Base-by-base conservation (phyloP, 2,888 invertebrate genomes). In the Tubulanus polymorphus region DNA sequence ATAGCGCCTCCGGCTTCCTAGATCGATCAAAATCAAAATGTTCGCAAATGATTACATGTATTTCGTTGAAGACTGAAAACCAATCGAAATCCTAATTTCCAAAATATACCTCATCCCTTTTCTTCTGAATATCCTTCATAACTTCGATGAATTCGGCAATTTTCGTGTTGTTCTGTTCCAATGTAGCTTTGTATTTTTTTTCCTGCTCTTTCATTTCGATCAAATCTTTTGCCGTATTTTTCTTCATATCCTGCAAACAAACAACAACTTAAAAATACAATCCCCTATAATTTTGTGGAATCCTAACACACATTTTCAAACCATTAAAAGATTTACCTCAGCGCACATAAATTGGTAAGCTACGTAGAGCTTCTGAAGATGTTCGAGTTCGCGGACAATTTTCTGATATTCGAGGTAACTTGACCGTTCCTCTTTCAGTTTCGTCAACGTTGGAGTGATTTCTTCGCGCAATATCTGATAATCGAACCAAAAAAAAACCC, bases 391-490 rank as follows among this genome's bases (percentile, higher is more conserved):
- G 54, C 92, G 83, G 50, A 88, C 86, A 15, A 84, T 85, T 70
- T 91, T 88, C 79, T 93, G 91, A 73, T 88, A 94, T 78, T 95
- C 92, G 58, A 91, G 82, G 74, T 89, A 94, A 61, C 89, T 88
- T 0, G 87, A 81, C 37, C 92, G 83, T 74, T 97, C 95, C 60
- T 89, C 87, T 63, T 90, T 88, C 52, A 96, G 80, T 75, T 90
- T 91, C 53, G 88, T 85, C 51, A 97, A 80, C 68, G 88, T 91
- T 0, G 97, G 97, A n/a, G 87, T 86, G 53, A 99, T 88, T 73
- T 94, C 93, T 76, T 96, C 93, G 37, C 78, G 73, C 53, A 85
- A 68, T 29, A 83, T 75, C 81, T 83, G 59, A 25, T 50, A 53
- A 53, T 29, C 25, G 46, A 51, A 12, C n/a, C 10, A 12, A 12